Evolutionary conservation across 2,888 invertebrate species (phyloP).

Genomic region (Andrena haemorrhoa): DNA sequence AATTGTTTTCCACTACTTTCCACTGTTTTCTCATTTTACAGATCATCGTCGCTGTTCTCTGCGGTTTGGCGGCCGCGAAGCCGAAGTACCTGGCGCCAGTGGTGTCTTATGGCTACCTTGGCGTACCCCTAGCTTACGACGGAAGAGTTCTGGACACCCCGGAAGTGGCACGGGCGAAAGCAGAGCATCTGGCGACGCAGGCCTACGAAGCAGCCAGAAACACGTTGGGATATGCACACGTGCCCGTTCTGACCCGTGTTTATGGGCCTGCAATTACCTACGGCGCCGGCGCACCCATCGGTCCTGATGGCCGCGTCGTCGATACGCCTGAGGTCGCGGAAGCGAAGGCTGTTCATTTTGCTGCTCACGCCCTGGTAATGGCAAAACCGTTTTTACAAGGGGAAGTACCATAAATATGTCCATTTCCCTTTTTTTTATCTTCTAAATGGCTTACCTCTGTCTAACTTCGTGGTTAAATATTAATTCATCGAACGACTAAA

Average conservation of each 20-base stretch:
- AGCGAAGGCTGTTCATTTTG: slow-evolving; percentile 79
- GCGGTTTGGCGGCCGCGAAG: slow-evolving; percentile 67
- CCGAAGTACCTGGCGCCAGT: slow-evolving; percentile 60
- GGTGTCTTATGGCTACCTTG: slow-evolving; percentile 56
- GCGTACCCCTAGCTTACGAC: slow-evolving; percentile 74
- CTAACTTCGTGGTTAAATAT: neutral
- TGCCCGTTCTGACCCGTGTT: slow-evolving; percentile 45
- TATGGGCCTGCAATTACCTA: slow-evolving; percentile 64
- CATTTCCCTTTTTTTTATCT: neutral
- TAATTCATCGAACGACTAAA: neutral
- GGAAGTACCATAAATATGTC: neutral
- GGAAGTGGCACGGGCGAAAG: slow-evolving; percentile 85
- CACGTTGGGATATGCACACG: slow-evolving; percentile 61
- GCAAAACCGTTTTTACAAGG: neutral
- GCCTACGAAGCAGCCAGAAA: slow-evolving; percentile 82
- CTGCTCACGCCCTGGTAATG: slow-evolving; percentile 76
- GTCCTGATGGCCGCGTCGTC: slow-evolving; percentile 77
- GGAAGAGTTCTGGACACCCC: slow-evolving; percentile 79
- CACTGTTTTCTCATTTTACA: slow-evolving; percentile 38
- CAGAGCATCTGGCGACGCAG: slow-evolving; percentile 84
- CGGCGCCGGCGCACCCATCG: slow-evolving; percentile 76
- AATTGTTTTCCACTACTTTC: neutral
- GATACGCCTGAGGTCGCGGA: slow-evolving; percentile 82
- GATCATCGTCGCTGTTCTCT: slow-evolving; percentile 71
- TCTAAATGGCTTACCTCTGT: neutral